Evolutionary conservation across 30 jellyfish, hydroid and myxozoan genomes (phyloP).

Genomic region (Hydractinia echinata): DNA sequence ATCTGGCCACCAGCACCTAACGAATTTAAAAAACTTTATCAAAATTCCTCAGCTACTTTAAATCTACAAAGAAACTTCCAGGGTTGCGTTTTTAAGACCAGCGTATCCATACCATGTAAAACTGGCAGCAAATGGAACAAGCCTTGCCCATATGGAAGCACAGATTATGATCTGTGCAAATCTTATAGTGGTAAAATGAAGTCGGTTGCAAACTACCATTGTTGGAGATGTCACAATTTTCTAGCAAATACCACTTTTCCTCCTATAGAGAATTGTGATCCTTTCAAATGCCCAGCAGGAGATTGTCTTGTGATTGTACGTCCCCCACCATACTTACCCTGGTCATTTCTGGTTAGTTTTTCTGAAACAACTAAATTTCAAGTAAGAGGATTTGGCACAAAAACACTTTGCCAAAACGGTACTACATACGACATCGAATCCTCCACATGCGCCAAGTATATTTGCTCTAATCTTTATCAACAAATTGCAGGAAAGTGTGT

Average conservation of each 20-base stretch:
- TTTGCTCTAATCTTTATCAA: not conserved
- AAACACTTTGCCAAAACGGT: not conserved
- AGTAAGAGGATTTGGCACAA: not conserved
- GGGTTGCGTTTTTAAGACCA: not conserved
- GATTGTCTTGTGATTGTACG: too few relatives aligned
- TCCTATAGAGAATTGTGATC: too few relatives aligned
- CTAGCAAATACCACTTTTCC: not conserved
- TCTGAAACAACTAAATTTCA: not conserved
- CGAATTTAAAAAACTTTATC: too few relatives aligned
- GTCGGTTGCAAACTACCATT: not conserved
- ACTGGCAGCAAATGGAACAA: not conserved
- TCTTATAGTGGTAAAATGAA: not conserved
- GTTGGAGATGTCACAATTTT: not conserved
- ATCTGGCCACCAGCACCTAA: too few relatives aligned
- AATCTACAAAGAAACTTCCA: not conserved
- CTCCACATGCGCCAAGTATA: not conserved
- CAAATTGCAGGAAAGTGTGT: not conserved
- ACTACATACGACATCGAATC: conserved; percentile 1
- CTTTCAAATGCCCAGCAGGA: too few relatives aligned
- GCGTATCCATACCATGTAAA: not conserved
- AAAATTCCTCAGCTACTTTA: not conserved
- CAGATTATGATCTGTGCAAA: not conserved
- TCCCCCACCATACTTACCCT: not conserved
- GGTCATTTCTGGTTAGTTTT: not conserved
- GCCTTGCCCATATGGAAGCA: not conserved